Evolutionary conservation across 2,888 invertebrate species (phyloP).

Genomic region (Seira ritae): DNA sequence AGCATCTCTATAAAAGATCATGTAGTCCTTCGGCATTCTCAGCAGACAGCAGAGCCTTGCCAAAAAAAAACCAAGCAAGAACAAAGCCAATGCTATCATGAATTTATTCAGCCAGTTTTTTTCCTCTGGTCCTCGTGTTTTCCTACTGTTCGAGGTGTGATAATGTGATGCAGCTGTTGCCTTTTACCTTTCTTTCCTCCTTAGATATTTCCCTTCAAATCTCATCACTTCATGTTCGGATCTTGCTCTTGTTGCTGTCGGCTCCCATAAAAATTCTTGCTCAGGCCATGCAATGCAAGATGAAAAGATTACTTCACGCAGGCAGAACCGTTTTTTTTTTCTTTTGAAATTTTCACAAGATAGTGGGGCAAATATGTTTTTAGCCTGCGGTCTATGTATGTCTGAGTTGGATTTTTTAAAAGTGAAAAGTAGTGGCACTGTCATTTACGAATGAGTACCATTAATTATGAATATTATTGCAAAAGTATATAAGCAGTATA

Average conservation of each 20-base stretch:
- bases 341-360: neutral
- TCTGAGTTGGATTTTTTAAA: neutral
- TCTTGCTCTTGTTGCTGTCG: neutral
- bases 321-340: neutral
- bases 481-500: too few species aligned
- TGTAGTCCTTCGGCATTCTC: too few species aligned
- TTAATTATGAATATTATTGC: neutral
- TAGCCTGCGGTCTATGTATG: neutral
- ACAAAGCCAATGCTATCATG: neutral
- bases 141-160: conserved; percentile 12
- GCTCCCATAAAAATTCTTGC: neutral
- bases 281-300: neutral
- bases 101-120: conserved; percentile 12
- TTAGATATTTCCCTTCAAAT: conserved; percentile 6
- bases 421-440: neutral
- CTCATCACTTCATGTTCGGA: neutral
- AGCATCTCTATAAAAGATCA: neutral
- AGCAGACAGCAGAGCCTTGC: too few species aligned
- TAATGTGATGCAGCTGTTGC: conserved; percentile 16
- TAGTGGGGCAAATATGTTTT: neutral
- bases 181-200: conserved; percentile 1
- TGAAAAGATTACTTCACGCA: neutral
- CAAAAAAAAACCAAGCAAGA: too few species aligned
- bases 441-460: neutral
- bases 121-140: neutral